phyloP scores from a whole-genome alignment of 2,888 invertebrate species.

The Archaeoteleia sp. region DNA sequence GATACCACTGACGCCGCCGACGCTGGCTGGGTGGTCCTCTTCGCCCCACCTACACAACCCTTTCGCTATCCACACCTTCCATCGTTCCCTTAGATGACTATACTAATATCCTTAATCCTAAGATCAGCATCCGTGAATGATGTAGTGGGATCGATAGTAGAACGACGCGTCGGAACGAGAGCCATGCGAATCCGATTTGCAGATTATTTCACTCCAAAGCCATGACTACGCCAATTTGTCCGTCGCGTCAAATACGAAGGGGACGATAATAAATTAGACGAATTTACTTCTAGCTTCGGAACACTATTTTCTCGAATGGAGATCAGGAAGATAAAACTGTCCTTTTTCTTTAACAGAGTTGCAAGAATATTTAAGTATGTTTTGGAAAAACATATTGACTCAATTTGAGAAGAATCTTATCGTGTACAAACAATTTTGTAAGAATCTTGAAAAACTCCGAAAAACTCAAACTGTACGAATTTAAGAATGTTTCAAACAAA shows the following conservation, averaged over 20 bases:
- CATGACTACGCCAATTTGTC: conserved; percentile 52
- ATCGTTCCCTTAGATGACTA: conserved; percentile 42
- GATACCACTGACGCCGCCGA: conserved; percentile 70
- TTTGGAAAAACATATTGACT: too few relatives aligned
- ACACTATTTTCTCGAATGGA: background rate
- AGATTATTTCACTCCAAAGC: conserved; percentile 54
- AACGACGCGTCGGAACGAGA: conserved; percentile 50
- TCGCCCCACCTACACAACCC: conserved; percentile 72
- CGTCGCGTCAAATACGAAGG: conserved; percentile 12
- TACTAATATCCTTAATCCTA: conserved; percentile 56
- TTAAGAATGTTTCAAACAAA: too few relatives aligned
- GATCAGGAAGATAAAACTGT: background rate
- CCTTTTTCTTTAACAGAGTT: background rate
- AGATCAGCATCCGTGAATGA: conserved; percentile 55
- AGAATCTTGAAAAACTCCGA: too few relatives aligned
- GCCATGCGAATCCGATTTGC: conserved; percentile 54
- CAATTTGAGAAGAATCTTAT: too few relatives aligned
- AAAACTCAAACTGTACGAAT: too few relatives aligned
- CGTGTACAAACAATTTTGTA: too few relatives aligned
- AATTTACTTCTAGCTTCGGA: background rate
- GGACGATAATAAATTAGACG: conserved; percentile 15
- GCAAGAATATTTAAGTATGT: background rate
- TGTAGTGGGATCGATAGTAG: conserved; percentile 54
- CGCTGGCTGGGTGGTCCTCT: conserved; percentile 74
- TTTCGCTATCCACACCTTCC: conserved; percentile 62